Evolutionary conservation across 1,140 invertebrate species (phyloP), one percentile per base, ranked within the genome.

Genomic region (Harpegnathos saltator): DNA sequence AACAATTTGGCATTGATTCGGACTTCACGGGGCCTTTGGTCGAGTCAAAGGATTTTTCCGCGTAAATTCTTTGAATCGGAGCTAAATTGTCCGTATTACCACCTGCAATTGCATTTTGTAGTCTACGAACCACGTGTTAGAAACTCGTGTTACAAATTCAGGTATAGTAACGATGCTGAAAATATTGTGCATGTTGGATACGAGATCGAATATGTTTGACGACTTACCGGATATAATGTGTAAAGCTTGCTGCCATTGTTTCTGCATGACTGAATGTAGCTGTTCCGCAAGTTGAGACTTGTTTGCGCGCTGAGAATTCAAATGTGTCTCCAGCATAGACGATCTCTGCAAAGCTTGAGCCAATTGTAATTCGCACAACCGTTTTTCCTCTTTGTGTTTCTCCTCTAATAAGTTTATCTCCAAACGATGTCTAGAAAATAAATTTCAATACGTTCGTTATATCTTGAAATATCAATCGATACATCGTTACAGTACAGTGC

Each of bases 241-340:
- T 19, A 97, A 90, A 24, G 97, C 96, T 93, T 97, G 96, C 62
- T 96, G 95, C 97, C 97, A 97, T 89, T 97, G 97, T 54, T 95
- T 95, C 93, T 98, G 96, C 97, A 98, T 97, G 0, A 97, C 96
- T 59, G 94, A 95, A 92, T 97, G 97, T 84, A 98, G 92, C 90
- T 97, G 96, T 80, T 97, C 95, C 0, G 96, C 97, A 63, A 97
- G 95, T 85, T 96, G 95, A 2, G 95, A 95, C 91, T 96, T 95
- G 72, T 94, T 95, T 11, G 94, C 93, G 52, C 95, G 94, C 85
- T 96, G 95, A 59, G 92, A 91, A 82, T 94, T 94, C 1, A 96
- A 91, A 85, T 96, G 95, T 26, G 94, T 92, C 91, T 97, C 96
- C 12, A 97, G 91, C 52, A 96, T 92, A 12, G 95, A 92, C 11